Base-by-base conservation (phyloP, 2,113 vertebrate genomes). In the Octodon degus region DNA sequence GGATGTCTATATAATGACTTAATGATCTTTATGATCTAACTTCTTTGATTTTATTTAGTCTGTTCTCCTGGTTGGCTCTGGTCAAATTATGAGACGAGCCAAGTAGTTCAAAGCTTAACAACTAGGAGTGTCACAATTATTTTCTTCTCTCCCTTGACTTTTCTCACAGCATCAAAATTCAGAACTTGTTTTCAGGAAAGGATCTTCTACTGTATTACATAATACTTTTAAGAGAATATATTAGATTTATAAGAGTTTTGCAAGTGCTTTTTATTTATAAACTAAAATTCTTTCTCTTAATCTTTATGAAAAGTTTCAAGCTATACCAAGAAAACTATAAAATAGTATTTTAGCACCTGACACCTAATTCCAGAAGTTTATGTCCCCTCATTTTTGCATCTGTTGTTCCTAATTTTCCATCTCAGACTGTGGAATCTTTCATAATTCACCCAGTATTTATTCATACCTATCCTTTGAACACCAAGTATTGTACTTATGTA, bases 201-300 rank as follows among this genome's bases (percentile, higher is more conserved):
- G 32, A 4, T 67, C 10, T 83, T 20, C 19, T 94, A 58, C 50
- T 82, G 60, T 7, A 67, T 2, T 4, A 72, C 58, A 16, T 24
- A 82, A 93, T 90, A 58, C 9, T 86, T 82, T 93, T 58, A 93
- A 72, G n/a, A 58, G 17, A 85, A n/a, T 80, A 11, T 72, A n/a
- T 90, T 79, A 87, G 20, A 20, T 20, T 79, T 58, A 90, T 22
- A 77, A 17, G 37, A 90, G 4, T 87, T 91, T 67, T 25, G 30
- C n/a, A 86, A 81, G 50, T 25, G 32, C 1, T 1, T 72, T 27
- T 58, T 67, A 65, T n/a, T 92, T 93, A 24, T 65, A 87, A 10
- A 77, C 67, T 62, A 80, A 86, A 90, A 70, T 17, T 63, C 25
- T 82, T 89, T 80, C 20, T 65, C n/a, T 94, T 86, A 47, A 77